These are phyloP conservation scores for Apodemia hepburni DNA, from an alignment of 2,888 invertebrate species.

Conservation along the genomic window DNA sequence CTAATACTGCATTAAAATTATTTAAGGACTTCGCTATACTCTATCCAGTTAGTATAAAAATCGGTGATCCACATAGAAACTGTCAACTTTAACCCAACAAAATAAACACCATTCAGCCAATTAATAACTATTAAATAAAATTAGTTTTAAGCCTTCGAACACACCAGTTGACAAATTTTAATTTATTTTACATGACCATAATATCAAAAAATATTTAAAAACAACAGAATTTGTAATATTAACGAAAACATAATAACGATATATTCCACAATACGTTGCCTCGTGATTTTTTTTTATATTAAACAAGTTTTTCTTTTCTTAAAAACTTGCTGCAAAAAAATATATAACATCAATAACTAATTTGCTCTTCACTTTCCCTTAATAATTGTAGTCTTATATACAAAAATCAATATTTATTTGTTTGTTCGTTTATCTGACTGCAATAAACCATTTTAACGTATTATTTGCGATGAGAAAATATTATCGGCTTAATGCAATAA, in stretches of 20 bases:
- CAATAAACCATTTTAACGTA: no score
- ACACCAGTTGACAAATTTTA: slow-evolving; percentile 1
- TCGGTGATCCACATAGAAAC: background rate
- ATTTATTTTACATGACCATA: background rate
- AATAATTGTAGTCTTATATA: no score
- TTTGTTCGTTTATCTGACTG: no score
- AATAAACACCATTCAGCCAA: slow-evolving; percentile 4
- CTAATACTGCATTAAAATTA: no score
- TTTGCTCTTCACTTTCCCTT: no score
- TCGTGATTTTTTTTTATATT: background rate
- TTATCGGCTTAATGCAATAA: no score
- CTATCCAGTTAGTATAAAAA: slow-evolving; percentile 1
- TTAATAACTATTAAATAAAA: slow-evolving; percentile 14
- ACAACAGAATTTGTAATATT: background rate
- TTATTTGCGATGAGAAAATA: no score
- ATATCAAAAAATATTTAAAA: background rate
- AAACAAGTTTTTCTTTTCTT: background rate
- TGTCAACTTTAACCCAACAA: slow-evolving; percentile 1
- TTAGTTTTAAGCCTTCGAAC: slow-evolving; percentile 2
- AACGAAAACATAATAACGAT: background rate
- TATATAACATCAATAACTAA: no score
- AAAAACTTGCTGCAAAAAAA: no score
- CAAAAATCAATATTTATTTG: no score
- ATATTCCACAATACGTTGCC: background rate
- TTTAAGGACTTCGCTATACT: background rate